Evolutionary conservation across 1,140 invertebrate species (phyloP), one percentile per base, ranked within the genome.

Genomic region (Lordiphosa stackelbergi): DNA sequence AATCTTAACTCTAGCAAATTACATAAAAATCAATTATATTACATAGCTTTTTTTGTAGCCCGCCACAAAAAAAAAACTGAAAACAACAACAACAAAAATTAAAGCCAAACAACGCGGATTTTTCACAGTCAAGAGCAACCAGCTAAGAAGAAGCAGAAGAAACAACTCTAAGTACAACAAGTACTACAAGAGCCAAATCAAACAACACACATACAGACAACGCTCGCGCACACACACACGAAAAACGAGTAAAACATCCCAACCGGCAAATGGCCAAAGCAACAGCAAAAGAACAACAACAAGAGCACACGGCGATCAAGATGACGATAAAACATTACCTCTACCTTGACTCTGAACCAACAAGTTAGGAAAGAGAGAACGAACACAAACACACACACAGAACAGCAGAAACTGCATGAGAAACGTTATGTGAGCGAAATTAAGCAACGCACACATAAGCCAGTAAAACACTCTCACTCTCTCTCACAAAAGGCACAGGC

Each of bases 331-430:
- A 63, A 64, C 61, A 58, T 77, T 84, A 77, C 78, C 72, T 79
- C 74, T 85, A 86, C 85, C 85, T 87, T 86, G 85, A 86, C 85
- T 86, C 84, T 86, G 84, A 81, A 64, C 68, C 60, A 68, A 68
- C 57, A 66, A 66, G 54, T 53, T 34, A 49, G 34, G 36, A 19
- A 28, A 59, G 58, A 55, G 41, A 58, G 53, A 54, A 28, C 45
- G 36, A 46, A 49, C 63, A 36, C 19, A 69, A 1, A 16, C 16
- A 19, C 19, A 19, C 19, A 19, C 19, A 19, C 19, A 3, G 2
- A 19, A 19, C 19, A 47, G 13, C 31, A 68, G 71, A 85, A 85
- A 85, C 71, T 85, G 81, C 81, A 85, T 81, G 81, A 81, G 71
- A 84, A 84, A 78, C 70, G 77, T 83, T 85, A 85, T 81, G 65